Conservation (phyloP, 1,140 invertebrate species). For the Nasonia giraulti region DNA sequence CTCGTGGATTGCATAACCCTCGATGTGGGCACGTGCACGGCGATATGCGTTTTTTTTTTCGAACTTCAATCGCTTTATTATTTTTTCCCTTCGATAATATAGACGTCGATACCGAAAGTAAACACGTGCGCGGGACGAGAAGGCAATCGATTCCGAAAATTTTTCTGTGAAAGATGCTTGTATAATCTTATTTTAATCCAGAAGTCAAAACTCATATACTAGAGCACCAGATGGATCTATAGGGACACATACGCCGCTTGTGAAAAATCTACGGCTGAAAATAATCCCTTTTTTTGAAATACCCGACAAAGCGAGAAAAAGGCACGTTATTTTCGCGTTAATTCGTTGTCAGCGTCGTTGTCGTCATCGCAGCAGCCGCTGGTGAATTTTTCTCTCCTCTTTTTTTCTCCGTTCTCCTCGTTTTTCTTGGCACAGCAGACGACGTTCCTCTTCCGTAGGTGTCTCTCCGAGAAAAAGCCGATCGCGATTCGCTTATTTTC, state of each 20-base stretch:
- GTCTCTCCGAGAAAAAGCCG: conserved; percentile 16
- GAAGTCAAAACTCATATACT: too few relatives aligned
- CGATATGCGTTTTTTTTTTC: not conserved
- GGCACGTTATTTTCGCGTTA: conserved; percentile 21
- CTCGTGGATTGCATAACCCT: conserved; percentile 26
- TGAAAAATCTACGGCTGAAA: not conserved
- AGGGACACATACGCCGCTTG: not conserved
- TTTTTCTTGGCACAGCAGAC: not conserved
- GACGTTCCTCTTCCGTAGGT: not conserved
- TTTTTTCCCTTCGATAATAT: not conserved
- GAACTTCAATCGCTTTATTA: not conserved
- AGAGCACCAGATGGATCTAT: too few relatives aligned
- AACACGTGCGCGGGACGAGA: too few relatives aligned
- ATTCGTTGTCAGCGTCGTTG: conserved; percentile 22
- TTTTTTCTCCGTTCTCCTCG: not conserved
- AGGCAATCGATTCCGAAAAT: too few relatives aligned
- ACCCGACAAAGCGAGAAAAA: not conserved
- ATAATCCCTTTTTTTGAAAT: too few relatives aligned
- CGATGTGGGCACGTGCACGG: not conserved
- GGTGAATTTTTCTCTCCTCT: not conserved
- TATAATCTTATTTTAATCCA: too few relatives aligned
- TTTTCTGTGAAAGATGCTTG: too few relatives aligned
- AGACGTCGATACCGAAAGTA: not conserved
- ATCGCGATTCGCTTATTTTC: conserved; percentile 41
- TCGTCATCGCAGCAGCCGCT: conserved; percentile 12